Evolutionary conservation across 2,888 invertebrate genomes (phyloP), one percentile per base, ranked within the genome.

Genomic region (Polyommatus icarus): DNA sequence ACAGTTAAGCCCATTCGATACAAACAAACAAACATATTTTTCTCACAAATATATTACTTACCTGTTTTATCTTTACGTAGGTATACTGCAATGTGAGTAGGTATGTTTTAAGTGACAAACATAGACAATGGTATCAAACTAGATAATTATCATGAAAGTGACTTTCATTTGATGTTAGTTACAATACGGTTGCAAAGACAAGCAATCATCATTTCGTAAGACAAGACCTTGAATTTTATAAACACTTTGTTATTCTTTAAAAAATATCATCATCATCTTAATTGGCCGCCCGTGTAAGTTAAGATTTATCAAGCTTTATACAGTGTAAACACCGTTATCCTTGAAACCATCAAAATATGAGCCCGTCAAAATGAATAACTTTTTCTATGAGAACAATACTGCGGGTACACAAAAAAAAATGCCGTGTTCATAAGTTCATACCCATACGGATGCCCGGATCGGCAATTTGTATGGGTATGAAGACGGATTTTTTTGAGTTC

Each of bases 91-190:
- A 59, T 18, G 8, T 20, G 20, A 18, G 6, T n/a, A n/a, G n/a
- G n/a, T n/a, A 57, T 50, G 15, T 50, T 57, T 57, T 12, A 59
- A 59, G 57, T 2, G 57, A n/a, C 24, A 61, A 20, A 12, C 24
- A 61, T 20, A 67, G 15, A 67, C 67, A 67, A 29, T 32, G 15
- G 67, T 29, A 29, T 67, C 32, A 67, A 24, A 61, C 61, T 61
- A 67, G 29, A 67, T 67, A 67, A 67, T 18, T 12, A 67, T 67
- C 67, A 67, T 20, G 67, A 67, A 67, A 67, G 67, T 32, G 6
- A 67, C 67, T 67, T 67, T 67, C 67, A 15, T 67, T 67, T 29
- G 67, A 61, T 32, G 29, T 24, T 12, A 61, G 67, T 29, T 61
- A 20, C 8, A 24, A 67, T 29, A 29, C 67, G 18, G 29, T 15